A percentile compares a stretch with the other conserved stretches of the same genome.
phyloP scores from a whole-genome alignment of 64 coral and sea anemone genomes.

The Dendronephthya gigantea region DNA sequence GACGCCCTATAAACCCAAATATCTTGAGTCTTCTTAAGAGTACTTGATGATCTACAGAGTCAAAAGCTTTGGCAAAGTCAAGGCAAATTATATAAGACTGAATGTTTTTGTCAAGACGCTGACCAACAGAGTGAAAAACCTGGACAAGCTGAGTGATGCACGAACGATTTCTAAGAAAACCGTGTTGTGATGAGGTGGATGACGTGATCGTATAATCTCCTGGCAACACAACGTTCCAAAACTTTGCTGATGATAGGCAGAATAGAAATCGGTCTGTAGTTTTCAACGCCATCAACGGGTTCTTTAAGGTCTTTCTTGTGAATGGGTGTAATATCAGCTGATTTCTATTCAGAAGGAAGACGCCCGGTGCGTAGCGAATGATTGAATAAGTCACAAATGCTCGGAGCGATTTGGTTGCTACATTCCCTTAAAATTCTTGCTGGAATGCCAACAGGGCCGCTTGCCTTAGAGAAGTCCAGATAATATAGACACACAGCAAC shows the following conservation, averaged over 20 bases:
- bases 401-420: slow-evolving; percentile 44
- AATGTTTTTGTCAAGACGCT: background rate
- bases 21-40: too few relatives aligned
- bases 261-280: slow-evolving; percentile 38
- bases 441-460: slow-evolving; percentile 42
- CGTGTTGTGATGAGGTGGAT: slow-evolving; percentile 21
- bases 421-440: slow-evolving; percentile 31
- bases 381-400: slow-evolving; percentile 37
- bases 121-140: slow-evolving; percentile 9
- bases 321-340: slow-evolving; percentile 39
- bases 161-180: slow-evolving; percentile 21
- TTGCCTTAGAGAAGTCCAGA: slow-evolving; percentile 40
- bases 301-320: slow-evolving; percentile 31
- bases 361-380: background rate
- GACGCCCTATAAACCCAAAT: too few relatives aligned
- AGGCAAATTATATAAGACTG: background rate
- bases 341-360: slow-evolving; percentile 27
- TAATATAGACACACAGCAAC: slow-evolving; percentile 20
- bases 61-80: too few relatives aligned
- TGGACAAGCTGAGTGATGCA: slow-evolving; percentile 18
- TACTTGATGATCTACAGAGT: too few relatives aligned
- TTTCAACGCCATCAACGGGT: slow-evolving; percentile 26
- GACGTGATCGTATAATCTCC: slow-evolving; percentile 7
- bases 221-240: slow-evolving; percentile 30
- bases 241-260: slow-evolving; percentile 26